These are phyloP conservation scores for Epicampocera succincta DNA, from an alignment of 2,888 invertebrate genomes.

Conservation along the genomic window DNA sequence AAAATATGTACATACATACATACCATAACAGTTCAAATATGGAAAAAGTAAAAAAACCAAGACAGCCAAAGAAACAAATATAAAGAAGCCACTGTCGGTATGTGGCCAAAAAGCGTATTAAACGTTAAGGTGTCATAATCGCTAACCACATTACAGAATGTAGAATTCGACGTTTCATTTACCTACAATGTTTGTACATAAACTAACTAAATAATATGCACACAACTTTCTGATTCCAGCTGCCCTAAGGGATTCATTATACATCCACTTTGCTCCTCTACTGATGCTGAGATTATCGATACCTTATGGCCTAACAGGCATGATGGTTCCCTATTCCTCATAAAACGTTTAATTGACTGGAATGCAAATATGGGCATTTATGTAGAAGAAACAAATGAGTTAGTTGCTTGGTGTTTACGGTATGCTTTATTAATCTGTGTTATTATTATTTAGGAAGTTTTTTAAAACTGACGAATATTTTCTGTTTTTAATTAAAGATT, in stretches of 20 bases:
- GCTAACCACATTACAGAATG: no score
- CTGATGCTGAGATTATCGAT: conserved; percentile 75
- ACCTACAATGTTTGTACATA: no score
- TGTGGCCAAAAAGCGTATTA: no score
- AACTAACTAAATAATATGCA: neutral
- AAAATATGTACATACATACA: no score
- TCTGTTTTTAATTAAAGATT: conserved; percentile 66
- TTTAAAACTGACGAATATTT: neutral
- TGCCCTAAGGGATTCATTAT: conserved; percentile 73
- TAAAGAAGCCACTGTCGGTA: no score
- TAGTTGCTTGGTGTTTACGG: conserved; percentile 81
- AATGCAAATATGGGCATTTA: conserved; percentile 77
- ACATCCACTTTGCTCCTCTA: conserved; percentile 61
- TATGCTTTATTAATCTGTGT: conserved; percentile 60
- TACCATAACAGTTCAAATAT: no score
- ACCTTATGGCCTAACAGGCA: conserved; percentile 78
- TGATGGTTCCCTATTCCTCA: conserved; percentile 75
- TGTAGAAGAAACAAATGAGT: conserved; percentile 70
- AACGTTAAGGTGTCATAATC: no score
- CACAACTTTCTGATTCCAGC: conserved; percentile 69
- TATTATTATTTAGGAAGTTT: no score
- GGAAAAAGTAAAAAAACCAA: no score
- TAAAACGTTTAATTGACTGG: conserved; percentile 76
- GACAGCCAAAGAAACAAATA: no score
- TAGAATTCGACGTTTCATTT: no score